Evolutionary conservation across 2,113 vertebrate species (phyloP).

Genomic region (Hydropotes inermis): DNA sequence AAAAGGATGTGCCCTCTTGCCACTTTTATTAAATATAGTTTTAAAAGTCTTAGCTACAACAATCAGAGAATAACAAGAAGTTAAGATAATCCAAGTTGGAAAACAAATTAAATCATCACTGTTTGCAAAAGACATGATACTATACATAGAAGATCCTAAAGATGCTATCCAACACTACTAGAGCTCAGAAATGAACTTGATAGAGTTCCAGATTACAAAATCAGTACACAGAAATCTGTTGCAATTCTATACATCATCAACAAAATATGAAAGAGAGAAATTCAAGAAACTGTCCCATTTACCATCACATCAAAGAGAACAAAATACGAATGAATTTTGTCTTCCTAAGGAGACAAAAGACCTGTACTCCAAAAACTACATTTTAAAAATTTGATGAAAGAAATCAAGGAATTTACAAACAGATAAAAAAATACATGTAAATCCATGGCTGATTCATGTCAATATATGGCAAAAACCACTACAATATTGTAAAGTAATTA

Average conservation of each 20-base stretch:
- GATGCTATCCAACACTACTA: background rate
- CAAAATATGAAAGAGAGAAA: background rate
- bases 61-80: background rate
- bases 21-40: background rate
- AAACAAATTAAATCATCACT: background rate
- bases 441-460: too few relatives aligned
- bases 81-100: background rate
- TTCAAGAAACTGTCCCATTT: background rate
- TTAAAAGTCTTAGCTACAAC: background rate
- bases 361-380: background rate
- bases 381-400: background rate
- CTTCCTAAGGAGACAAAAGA: background rate
- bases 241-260: background rate
- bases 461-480: too few relatives aligned
- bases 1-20: background rate
- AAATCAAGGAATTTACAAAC: background rate
- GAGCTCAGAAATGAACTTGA: background rate
- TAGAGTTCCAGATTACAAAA: background rate
- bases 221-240: background rate
- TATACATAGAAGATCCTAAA: background rate
- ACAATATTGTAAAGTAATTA: too few relatives aligned
- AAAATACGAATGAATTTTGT: background rate
- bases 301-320: background rate
- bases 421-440: background rate
- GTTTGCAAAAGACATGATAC: background rate